These are phyloP conservation scores for Rhinopithecus roxellana DNA, from an alignment of 2,113 vertebrate genomes.

Conservation along the genomic window DNA sequence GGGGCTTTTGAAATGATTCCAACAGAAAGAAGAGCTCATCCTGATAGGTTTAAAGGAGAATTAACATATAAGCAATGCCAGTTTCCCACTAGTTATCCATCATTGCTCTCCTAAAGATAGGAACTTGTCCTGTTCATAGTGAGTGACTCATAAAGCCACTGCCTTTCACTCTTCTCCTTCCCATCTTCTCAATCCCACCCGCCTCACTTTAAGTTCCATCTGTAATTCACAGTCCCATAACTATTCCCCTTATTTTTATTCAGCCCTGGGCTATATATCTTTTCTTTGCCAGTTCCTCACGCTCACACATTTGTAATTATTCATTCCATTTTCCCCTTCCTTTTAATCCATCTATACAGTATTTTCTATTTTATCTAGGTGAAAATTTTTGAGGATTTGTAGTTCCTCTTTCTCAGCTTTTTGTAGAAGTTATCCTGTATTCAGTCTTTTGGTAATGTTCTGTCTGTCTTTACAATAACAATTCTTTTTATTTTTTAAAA, in stretches of 20 bases:
- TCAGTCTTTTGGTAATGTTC: not conserved
- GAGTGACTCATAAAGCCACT: not conserved
- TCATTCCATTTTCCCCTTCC: not conserved
- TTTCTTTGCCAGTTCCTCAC: not conserved
- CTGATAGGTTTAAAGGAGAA: constrained; percentile 79
- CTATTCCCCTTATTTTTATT: not conserved
- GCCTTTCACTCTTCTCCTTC: constrained; percentile 4
- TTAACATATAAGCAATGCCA: constrained; percentile 79
- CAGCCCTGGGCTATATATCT: not conserved
- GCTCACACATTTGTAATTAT: not conserved
- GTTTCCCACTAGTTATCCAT: constrained; percentile 74
- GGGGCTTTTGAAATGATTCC: constrained; percentile 82
- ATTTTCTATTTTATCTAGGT: not conserved
- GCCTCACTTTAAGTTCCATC: not conserved
- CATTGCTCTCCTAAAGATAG: not conserved
- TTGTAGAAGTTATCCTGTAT: not conserved
- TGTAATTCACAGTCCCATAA: not conserved
- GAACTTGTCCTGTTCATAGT: not conserved
- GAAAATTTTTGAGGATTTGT: not conserved
- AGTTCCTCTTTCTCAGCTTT: not conserved
- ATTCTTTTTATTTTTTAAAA: not conserved
- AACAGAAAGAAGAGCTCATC: constrained; percentile 64
- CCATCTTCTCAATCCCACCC: not conserved
- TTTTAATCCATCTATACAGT: not conserved
- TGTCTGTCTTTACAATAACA: not conserved